Evolutionary conservation across 2,888 invertebrate genomes (phyloP).

Genomic region (Habroteleia sp.): DNA sequence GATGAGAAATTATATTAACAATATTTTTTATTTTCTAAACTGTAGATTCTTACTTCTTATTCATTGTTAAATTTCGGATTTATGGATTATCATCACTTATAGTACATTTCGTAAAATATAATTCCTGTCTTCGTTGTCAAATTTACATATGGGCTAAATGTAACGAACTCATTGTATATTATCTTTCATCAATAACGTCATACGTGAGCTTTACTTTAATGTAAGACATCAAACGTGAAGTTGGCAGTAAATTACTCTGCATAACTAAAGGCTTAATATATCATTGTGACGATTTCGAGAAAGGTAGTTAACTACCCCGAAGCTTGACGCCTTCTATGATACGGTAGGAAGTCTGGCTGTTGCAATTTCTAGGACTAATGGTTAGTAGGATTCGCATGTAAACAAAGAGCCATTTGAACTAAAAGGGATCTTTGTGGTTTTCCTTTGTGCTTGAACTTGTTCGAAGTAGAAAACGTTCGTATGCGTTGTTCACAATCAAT

Average conservation of each 20-base stretch:
- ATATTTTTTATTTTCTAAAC: too few species aligned
- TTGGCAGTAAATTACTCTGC: constrained; percentile 39
- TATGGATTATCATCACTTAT: too few species aligned
- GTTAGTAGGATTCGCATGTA: constrained; percentile 55
- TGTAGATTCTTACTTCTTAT: too few species aligned
- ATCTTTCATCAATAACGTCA: constrained; percentile 37
- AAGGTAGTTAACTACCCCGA: constrained; percentile 40
- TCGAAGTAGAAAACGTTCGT: constrained; percentile 36
- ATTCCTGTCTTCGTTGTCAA: constrained; percentile 4
- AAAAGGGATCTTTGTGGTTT: constrained; percentile 56
- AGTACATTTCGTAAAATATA: constrained; percentile 8
- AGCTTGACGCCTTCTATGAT: constrained; percentile 52
- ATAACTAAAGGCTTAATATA: constrained; percentile 49
- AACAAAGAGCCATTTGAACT: constrained; percentile 56
- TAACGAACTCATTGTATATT: constrained; percentile 35
- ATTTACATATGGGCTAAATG: constrained; percentile 5
- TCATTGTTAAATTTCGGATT: too few species aligned
- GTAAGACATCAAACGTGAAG: constrained; percentile 35
- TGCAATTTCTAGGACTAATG: constrained; percentile 57
- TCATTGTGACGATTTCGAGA: constrained; percentile 58
- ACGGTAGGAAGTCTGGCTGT: constrained; percentile 46
- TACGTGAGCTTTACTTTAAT: constrained; percentile 38
- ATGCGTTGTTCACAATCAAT: constrained; percentile 32
- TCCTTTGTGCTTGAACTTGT: constrained; percentile 51
- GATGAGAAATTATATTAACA: too few species aligned